phyloP scores from a whole-genome alignment of 2,797 vertebrate genomes.

The Amblyraja radiata region DNA sequence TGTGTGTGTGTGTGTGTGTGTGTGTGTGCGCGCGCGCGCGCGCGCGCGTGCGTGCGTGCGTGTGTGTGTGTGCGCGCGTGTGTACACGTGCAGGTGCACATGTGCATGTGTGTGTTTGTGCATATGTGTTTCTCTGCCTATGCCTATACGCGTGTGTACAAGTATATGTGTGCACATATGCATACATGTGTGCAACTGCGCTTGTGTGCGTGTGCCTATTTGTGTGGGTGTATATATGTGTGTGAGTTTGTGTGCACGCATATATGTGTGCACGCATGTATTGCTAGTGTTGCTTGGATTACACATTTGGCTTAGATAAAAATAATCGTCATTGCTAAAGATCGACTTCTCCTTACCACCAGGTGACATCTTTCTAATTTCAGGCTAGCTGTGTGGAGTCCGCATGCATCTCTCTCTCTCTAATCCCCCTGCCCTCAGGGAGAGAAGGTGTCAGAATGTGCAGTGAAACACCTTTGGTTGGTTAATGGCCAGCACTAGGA shows the following conservation, averaged over 20 bases:
- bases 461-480: background rate
- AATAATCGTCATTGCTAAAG: background rate
- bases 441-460: background rate
- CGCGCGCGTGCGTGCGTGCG: too few relatives aligned
- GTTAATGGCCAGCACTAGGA: too few relatives aligned
- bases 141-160: too few relatives aligned
- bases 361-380: background rate
- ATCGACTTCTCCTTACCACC: background rate
- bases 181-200: too few relatives aligned
- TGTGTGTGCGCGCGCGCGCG: too few relatives aligned
- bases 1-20: too few relatives aligned
- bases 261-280: too few relatives aligned
- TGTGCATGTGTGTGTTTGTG: background rate
- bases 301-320: background rate
- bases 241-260: background rate
- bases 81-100: too few relatives aligned
- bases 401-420: background rate
- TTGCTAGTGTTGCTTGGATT: too few relatives aligned
- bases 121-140: background rate
- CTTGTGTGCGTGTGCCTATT: too few relatives aligned
- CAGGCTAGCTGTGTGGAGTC: background rate
- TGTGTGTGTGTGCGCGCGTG: too few relatives aligned
- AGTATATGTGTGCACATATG: too few relatives aligned
- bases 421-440: background rate
- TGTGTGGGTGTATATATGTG: background rate